Conservation (phyloP, 2,113 vertebrate species). For the Trematomus loennbergii region DNA sequence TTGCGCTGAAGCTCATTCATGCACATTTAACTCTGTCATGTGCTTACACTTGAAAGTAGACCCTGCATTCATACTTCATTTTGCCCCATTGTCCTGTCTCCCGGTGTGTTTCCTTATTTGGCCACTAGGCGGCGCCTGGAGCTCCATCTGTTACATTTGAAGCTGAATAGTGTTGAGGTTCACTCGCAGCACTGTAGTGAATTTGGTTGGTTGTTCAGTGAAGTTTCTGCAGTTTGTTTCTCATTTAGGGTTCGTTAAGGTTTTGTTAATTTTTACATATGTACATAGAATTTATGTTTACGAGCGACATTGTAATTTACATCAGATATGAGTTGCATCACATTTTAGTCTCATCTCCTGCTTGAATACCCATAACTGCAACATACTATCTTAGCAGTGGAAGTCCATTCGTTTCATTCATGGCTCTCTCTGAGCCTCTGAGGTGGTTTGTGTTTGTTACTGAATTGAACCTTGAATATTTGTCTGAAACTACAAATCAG, state of each 20-base stretch:
- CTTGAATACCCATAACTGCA: conserved; percentile 46
- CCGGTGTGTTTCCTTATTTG: conserved; percentile 4
- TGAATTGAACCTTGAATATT: conserved; percentile 51
- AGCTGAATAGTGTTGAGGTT: conserved; percentile 36
- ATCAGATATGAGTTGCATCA: conserved; percentile 32
- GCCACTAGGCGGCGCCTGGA: conserved; percentile 51
- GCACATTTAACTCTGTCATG: conserved; percentile 16
- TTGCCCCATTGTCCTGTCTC: neutral
- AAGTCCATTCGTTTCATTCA: conserved; percentile 39
- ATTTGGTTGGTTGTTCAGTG: conserved; percentile 44
- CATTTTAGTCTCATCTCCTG: conserved; percentile 17
- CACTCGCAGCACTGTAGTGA: conserved; percentile 14
- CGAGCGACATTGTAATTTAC: conserved; percentile 58
- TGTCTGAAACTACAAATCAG: conserved; percentile 32
- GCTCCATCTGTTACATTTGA: conserved; percentile 36
- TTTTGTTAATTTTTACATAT: conserved; percentile 51
- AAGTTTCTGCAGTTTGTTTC: conserved; percentile 46
- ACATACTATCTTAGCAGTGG: conserved; percentile 12
- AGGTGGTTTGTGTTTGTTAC: conserved; percentile 20
- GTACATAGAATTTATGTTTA: conserved; percentile 67
- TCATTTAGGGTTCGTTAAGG: conserved; percentile 32
- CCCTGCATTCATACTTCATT: conserved; percentile 16
- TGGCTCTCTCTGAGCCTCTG: conserved; percentile 27
- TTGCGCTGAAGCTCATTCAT: conserved; percentile 20
- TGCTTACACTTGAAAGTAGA: neutral